Percentiles rank a stretch among this genome's conserved stretches.
phyloP scores from a whole-genome alignment of 2,797 vertebrate species.

The Huso huso region DNA sequence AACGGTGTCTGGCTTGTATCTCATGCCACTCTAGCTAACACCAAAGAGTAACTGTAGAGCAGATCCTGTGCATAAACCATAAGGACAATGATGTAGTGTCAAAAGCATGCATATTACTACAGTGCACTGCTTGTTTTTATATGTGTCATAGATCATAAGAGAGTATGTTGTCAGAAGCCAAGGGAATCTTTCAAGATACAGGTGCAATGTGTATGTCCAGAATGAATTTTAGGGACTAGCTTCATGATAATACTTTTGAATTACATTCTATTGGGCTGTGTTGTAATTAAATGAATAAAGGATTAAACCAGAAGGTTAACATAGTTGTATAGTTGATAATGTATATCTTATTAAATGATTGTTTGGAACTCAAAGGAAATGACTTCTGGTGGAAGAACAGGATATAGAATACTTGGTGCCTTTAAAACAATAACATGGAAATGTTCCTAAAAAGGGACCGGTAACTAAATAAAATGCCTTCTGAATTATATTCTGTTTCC shows the following conservation, averaged over 20 bases:
- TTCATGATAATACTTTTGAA: not conserved
- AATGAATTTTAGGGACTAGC: not conserved
- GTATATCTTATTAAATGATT: no score
- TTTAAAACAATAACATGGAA: no score
- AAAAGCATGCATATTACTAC: not conserved
- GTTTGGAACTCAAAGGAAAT: no score
- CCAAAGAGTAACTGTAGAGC: not conserved
- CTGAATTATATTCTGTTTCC: no score
- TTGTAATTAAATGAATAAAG: not conserved
- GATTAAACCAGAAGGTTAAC: no score
- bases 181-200: not conserved
- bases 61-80: not conserved
- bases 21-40: no score
- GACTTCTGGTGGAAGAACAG: no score
- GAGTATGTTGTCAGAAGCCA: not conserved
- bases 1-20: no score
- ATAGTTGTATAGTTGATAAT: no score
- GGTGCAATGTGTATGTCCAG: not conserved
- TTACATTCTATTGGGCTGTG: not conserved
- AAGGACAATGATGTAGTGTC: not conserved
- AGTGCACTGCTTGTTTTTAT: not conserved
- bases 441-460: no score
- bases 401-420: no score
- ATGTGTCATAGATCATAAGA: not conserved
- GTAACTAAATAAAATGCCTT: no score